Base-by-base conservation (phyloP, 1,140 invertebrate genomes). In the Calephelis nemesis region DNA sequence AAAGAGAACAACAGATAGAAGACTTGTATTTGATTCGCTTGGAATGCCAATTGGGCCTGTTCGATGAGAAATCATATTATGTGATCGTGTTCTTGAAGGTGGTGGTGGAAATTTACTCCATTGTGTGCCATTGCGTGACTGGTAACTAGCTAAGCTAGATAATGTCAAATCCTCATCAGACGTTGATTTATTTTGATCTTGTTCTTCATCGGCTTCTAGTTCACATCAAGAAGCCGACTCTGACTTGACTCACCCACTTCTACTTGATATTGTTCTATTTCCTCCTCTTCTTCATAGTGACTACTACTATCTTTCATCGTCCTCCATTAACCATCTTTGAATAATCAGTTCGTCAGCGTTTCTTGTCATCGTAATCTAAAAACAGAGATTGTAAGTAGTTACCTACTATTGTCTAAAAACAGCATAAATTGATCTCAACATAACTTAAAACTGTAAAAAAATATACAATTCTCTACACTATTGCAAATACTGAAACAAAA, bases 41-140 rank as follows among this genome's bases (percentile, higher is more conserved):
- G 54, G 42, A 8, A 12, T 5, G 6, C 39, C 62, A 42, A 42
- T 63, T 42, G 62, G 62, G 10, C 62, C 62, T 45, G 30, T 6
- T 45, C 30, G 62, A 8, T 11, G 42, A 40, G 62, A 10, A 12
- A 63, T 8, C 40, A 50, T 63, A 48, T 70, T 64, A 30, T 54
- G 45, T 67, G 11, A 30, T n/a, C 62, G 42, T 11, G 62, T 63
- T 63, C 62, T 63, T 45, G 62, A 40, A 42, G 39, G 7, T 1
- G 1, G 13, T 12, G 8, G 39, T 11, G 62, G 62, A 63, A 42
- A 11, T 5, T 65, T 65, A 50, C 39, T 54, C 64, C 15, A 40
- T 50, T 50, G 3, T 52, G 48, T 65, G n/a, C 54, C 62, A 63
- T 63, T 63, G 12, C 62, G 9, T 12, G 62, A 63, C 62, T 12